Base-by-base conservation (phyloP, 2,113 vertebrate species). In the Leptobrachium ailaonicum region DNA sequence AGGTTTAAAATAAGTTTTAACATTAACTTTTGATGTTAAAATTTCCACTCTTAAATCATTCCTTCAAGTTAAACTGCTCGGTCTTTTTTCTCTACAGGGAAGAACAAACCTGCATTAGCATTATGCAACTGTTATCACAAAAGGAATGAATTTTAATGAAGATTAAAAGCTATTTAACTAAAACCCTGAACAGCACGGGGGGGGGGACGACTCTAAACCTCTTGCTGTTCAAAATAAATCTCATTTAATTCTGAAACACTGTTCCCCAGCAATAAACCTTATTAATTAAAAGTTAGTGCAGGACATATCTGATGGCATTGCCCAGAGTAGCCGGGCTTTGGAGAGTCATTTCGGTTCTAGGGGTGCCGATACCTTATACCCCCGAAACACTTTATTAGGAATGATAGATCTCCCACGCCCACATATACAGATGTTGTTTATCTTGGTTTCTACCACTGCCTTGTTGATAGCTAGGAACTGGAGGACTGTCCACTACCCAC, bases 101-200 rank as follows among this genome's bases (percentile, higher is more conserved):
- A 66, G 66, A 60, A 69, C 43, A 77, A 77, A 60, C 50, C 41
- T 69, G 10, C n/a, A 32, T 11, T 41, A 14, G 41, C 56, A 77
- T 69, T 69, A 69, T 43, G 69, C 50, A 77, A 77, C 67, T 60
- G 75, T 69, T 77, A 69, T 68, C 66, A 58, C 66, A 69, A 77
- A 54, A 77, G 75, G 44, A 62, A 60, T 77, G 66, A 77, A 69
- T 77, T 70, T 70, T 58, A 69, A 70, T 77, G 67, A 77, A 77
- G 66, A 77, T 70, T 70, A 77, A 77, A 77, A 60, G 66, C 75
- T 60, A 32, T 70, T 77, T 60, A 58, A 77, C 20, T 69, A 47
- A 40, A 54, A 68, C 67, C 41, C 63, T 67, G 41, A 56, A 54
- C 54, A 54, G 47, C 47, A 5, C 9, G 68, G 53, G 43, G 6